Evolutionary conservation across 2,113 vertebrate genomes (phyloP).

Genomic region (Microcebus griseorufus): DNA sequence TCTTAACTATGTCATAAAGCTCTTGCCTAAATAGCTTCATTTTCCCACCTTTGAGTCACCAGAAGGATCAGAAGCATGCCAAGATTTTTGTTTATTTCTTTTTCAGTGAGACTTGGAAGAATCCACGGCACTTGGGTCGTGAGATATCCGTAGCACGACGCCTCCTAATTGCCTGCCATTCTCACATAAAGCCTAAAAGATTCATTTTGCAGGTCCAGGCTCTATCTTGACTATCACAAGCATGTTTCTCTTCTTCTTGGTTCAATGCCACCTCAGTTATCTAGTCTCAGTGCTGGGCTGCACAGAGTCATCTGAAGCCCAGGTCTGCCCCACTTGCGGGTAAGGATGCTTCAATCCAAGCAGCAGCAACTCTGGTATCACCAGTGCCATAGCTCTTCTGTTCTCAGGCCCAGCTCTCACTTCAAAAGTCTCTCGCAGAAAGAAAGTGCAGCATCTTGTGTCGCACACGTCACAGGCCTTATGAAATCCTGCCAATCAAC

Average conservation of each 20-base stretch:
- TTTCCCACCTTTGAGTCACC: background rate
- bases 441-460: background rate
- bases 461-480: background rate
- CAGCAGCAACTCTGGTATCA: background rate
- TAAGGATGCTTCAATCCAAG: background rate
- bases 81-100: background rate
- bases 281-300: background rate
- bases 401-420: background rate
- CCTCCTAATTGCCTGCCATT: background rate
- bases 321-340: fast-evolving
- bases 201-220: background rate
- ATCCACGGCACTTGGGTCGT: too few species aligned
- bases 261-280: background rate
- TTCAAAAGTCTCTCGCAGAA: background rate
- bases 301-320: background rate
- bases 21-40: background rate
- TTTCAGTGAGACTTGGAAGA: background rate
- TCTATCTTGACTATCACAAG: background rate
- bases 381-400: background rate
- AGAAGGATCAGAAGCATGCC: background rate
- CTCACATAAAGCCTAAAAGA: background rate
- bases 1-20: background rate
- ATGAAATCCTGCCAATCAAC: background rate
- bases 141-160: too few species aligned
- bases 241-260: background rate